phyloP scores from a whole-genome alignment of 2,888 invertebrate species.

The Drosophila nr. perissopoda region DNA sequence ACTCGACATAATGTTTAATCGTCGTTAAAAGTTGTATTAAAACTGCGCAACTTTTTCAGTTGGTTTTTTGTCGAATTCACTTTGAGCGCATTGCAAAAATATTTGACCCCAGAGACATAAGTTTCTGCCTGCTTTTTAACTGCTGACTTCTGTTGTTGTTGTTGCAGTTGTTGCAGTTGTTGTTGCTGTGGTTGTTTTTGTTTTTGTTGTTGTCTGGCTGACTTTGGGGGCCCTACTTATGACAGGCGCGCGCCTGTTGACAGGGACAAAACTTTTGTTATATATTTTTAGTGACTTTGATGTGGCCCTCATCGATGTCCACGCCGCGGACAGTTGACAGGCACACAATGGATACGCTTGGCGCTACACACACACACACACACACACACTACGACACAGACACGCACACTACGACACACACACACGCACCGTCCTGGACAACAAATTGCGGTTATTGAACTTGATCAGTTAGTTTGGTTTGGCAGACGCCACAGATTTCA shows the following conservation, averaged over 20 bases:
- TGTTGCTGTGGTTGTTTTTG: constrained; percentile 21
- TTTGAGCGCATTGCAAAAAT: constrained; percentile 33
- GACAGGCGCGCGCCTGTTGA: constrained; percentile 75
- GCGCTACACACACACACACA: constrained; percentile 65
- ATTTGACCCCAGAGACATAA: constrained; percentile 70
- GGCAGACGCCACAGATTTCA: constrained; percentile 45
- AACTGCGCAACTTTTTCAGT: constrained; percentile 2
- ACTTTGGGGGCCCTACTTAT: constrained; percentile 67
- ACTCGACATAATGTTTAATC: neutral
- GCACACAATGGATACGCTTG: constrained; percentile 74
- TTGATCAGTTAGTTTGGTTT: constrained; percentile 42
- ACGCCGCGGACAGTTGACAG: constrained; percentile 70
- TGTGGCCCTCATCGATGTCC: constrained; percentile 79
- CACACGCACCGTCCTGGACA: constrained; percentile 38
- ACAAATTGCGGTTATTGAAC: constrained; percentile 80
- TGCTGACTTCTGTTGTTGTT: constrained; percentile 17
- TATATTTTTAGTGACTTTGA: constrained; percentile 77
- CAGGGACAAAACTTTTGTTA: constrained; percentile 69
- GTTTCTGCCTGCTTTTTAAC: constrained; percentile 12
- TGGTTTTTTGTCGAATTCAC: constrained; percentile 5
- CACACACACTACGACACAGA: constrained; percentile 9
- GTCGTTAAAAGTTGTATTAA: constrained; percentile 5
- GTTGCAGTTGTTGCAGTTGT: constrained; percentile 9
- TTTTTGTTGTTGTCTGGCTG: constrained; percentile 16
- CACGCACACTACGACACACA: constrained; percentile 1